phyloP scores from a whole-genome alignment of 2,888 invertebrate genomes.

The Lepidonotus clava region DNA sequence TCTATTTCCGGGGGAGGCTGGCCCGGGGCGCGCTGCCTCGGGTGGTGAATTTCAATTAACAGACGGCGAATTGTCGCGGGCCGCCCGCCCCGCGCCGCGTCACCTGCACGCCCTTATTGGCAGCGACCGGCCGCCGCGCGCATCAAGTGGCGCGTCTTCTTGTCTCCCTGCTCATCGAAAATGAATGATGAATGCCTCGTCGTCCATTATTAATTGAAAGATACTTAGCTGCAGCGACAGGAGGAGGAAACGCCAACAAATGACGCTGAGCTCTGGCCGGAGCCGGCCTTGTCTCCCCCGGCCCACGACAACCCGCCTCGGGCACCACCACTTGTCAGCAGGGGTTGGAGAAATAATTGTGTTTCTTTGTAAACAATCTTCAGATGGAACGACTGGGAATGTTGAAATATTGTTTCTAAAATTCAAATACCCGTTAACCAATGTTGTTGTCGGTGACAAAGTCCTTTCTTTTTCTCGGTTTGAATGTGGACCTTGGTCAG shows the following conservation, averaged over 20 bases:
- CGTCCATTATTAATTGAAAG: conserved; percentile 36
- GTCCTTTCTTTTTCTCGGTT: too few relatives aligned
- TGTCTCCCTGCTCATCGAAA: conserved; percentile 27
- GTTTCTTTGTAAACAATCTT: too few relatives aligned
- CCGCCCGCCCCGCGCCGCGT: conserved; percentile 19
- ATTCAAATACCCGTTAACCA: too few relatives aligned
- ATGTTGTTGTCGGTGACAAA: too few relatives aligned
- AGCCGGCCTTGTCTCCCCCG: neutral
- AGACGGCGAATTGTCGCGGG: conserved; percentile 17
- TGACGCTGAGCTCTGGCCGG: conserved; percentile 9
- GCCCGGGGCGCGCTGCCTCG: neutral
- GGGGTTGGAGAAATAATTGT: too few relatives aligned
- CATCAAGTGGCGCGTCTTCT: conserved; percentile 41
- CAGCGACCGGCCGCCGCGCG: neutral
- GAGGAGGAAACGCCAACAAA: conserved; percentile 30
- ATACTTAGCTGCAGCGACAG: conserved; percentile 17
- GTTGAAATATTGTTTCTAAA: too few relatives aligned
- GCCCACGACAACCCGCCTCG: neutral
- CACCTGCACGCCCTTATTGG: conserved; percentile 42
- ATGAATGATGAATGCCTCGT: conserved; percentile 31
- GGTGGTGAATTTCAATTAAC: conserved; percentile 53
- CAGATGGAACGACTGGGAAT: too few relatives aligned
- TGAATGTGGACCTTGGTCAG: too few relatives aligned
- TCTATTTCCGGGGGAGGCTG: conserved; percentile 36
- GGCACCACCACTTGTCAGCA: too few relatives aligned